Evolutionary conservation across 1,140 invertebrate genomes (phyloP), one percentile per base, ranked within the genome.

Genomic region (Leptonema lineaticorne): DNA sequence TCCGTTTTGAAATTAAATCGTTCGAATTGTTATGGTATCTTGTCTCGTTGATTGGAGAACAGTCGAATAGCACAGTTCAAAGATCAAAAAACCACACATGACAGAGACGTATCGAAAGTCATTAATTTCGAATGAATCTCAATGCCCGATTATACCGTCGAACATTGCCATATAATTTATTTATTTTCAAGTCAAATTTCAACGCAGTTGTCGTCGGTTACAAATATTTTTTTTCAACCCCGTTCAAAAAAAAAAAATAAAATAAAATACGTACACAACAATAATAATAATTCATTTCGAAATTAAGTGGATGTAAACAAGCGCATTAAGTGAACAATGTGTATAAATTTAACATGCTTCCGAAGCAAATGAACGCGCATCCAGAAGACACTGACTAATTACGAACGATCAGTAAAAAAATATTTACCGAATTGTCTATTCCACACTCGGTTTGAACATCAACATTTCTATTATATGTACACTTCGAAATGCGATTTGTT

Each of bases 1-100:
- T 58, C 56, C 64, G 45, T 67, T 67, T 45, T n/a, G 18, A 58
- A 67, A 67, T 67, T 67, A 53, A 67, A 67, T 67, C 45, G 53
- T 67, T 58, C 50, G 30, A 53, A 50, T 67, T 67, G 65, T 59
- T 67, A 67, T 29, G 56, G 65, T n/a, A 59, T 30, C 30, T 67
- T 67, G 64, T 58, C 30, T 59, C n/a, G n/a, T n/a, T 67, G 53
- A 58, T 59, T 59, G 53, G 56, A 67, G 60, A 67, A 33, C 65
- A 60, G 45, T 29, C 56, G 53, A n/a, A n/a, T n/a, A n/a, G 48
- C 63, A 24, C 53, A 59, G 53, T 67, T 59, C 65, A 59, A 16
- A 67, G 65, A 58, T 67, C 64, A 58, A 26, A 29, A 41, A 41
- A 41, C 37, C 6, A 16, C 22, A 18, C 3, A 11, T 45, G 64